Evolutionary conservation across 2,888 invertebrate genomes (phyloP), one percentile per base, ranked within the genome.

Genomic region (Corythucha ciliata): DNA sequence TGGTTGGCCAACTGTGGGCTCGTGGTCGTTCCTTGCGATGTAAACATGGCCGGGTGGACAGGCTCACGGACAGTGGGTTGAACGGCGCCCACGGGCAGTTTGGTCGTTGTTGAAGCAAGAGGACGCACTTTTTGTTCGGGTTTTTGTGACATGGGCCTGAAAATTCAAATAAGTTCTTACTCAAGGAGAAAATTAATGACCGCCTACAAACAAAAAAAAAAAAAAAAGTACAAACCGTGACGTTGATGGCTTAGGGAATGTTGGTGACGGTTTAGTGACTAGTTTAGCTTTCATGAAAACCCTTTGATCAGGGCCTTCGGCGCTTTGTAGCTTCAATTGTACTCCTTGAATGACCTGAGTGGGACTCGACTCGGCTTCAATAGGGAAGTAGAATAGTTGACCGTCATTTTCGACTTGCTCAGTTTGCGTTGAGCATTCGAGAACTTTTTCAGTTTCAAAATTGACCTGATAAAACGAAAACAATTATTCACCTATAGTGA

Each of bases 341-440:
- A 79, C 79, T 1, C 78, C 79, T 60, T 78, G 77, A 55, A 22
- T 68, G 64, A 48, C 66, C 65, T 27, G 66, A 60, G 50, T 59
- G 73, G 72, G 39, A 32, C 45, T 36, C 10, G 37, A 44, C 7
- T 51, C 54, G 14, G 33, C 51, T 67, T 68, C 76, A 4, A 79
- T 62, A 0, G 80, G 80, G 64, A 80, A 79, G 57, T 79, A 80
- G 63, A 79, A 79, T 16, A 79, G 67, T 48, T 77, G 77, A 1
- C 75, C 75, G 1, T 75, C 75, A 57, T 73, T 73, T 4, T 70
- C 72, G 27, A 62, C 64, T 6, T 61, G 63, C n/a, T 73, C 70
- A 8, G 70, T 70, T 55, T 72, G 71, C 2, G 70, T 70, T 2
- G 72, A 71, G 60, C 54, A 62, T 41, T 59, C 60, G 5, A 62